Percentiles rank a stretch among this genome's conserved stretches.
phyloP scores from a whole-genome alignment of 2,113 vertebrate species.

The Neolamprologus cancellatus region DNA sequence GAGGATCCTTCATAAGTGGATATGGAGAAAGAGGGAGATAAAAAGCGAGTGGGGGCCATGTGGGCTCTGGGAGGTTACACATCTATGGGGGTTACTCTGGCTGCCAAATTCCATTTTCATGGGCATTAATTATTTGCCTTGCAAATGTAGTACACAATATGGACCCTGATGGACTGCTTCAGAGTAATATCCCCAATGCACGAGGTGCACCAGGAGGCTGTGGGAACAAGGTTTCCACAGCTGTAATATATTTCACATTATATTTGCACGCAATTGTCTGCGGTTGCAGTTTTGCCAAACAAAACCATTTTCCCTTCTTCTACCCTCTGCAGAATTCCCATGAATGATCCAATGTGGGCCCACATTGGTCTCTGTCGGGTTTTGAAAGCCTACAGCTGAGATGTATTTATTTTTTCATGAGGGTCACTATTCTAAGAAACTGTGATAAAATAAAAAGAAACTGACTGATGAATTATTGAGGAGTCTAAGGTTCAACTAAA shows the following conservation, averaged over 20 bases:
- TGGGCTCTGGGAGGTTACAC: slow-evolving; percentile 7
- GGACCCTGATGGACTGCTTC: not conserved
- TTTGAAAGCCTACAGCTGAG: not conserved
- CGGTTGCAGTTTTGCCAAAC: not conserved
- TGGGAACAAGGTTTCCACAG: not conserved
- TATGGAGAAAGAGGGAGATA: not conserved
- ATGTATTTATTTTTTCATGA: slow-evolving; percentile 21
- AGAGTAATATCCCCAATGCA: not conserved
- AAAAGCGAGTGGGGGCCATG: not conserved
- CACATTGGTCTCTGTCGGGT: not conserved
- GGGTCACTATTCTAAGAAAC: slow-evolving; percentile 22
- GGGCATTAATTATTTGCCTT: slow-evolving; percentile 23
- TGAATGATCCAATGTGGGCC: not conserved
- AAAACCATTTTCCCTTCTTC: not conserved
- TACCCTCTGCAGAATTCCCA: not conserved
- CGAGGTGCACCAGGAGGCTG: not conserved
- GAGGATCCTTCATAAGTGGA: not conserved
- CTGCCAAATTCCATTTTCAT: slow-evolving; percentile 24
- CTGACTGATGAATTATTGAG: slow-evolving; percentile 22
- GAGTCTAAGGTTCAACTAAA: not conserved
- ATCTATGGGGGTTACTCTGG: not conserved
- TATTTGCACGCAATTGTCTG: not conserved
- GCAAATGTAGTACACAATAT: slow-evolving; percentile 37
- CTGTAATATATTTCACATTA: not conserved
- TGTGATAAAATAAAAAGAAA: not conserved